Base-by-base conservation (phyloP, 2,797 vertebrate genomes). In the Luscinia megarhynchos region DNA sequence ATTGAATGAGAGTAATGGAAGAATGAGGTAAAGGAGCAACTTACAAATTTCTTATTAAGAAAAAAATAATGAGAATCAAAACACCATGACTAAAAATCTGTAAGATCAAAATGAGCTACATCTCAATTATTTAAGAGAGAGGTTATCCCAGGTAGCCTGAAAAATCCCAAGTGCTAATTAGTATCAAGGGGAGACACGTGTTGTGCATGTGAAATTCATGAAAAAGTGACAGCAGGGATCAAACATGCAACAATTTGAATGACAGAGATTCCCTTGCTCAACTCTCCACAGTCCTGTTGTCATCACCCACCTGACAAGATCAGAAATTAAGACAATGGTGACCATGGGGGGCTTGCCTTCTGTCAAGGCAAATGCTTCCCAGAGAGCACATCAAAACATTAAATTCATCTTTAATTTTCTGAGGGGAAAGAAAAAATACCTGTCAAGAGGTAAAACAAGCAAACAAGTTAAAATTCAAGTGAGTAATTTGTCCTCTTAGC, bases 201-300 rank as follows among this genome's bases (percentile, higher is more conserved):
- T 36, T 22, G 38, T 30, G n/a, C 63, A 72, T 89, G 63, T 64
- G 59, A 94, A 95, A 96, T 82, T 80, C 87, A 79, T 62, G 67
- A 61, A 70, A 77, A 61, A 36, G 10, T 74, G 87, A 88, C 87
- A 89, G 74, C 64, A 89, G 38, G 67, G 84, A 94, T 93, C 91
- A 94, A 95, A 86, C 15, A 24, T 32, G 43, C 26, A 66, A n/a
- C 15, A 26, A 6, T 55, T 9, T 64, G 83, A 90, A 30, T 77
- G 93, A 89, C 89, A 94, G 78, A 95, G 90, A 76, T 84, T 90
- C 83, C 80, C 83, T 63, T 59, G 57, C 64, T 87, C 83, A 93
- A 55, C 54, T 89, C 89, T 87, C 80, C 63, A 30, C 50, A 38
- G 87, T 41, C 67, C 61, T 43, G 27, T 91, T 95, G 91, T 90